Base-by-base conservation (phyloP, 2,113 vertebrate species). In the Alethe castanea region DNA sequence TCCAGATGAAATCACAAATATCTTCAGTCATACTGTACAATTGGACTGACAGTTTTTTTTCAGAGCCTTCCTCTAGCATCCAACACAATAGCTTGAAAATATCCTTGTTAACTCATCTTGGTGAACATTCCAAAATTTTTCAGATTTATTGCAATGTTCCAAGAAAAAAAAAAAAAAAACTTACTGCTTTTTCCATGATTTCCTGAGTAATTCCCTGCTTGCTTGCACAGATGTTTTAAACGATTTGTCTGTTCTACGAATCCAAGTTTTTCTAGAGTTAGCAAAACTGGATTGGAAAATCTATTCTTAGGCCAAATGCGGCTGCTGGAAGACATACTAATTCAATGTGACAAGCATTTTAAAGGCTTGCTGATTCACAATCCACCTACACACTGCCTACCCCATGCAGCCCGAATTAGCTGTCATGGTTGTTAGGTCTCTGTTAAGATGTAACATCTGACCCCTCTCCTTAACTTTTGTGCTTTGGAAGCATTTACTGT, bases 351-450 rank as follows among this genome's bases (percentile, higher is more conserved):
- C 80, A 93, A 40, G 45, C 80, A 88, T 90, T 87, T 94, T 91
- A 92, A 94, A 92, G 65, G 79, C 93, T 91, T 73, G 59, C 66
- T 95, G 60, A 86, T 67, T 94, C 79, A 88, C 90, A 85, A 97
- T 98, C 97, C 96, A 98, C 96, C 95, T 92, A 93, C 87, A 84
- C 4, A 48, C 57, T 38, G 26, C 86, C 77, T 53, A 35, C 38
- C 40, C 77, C 10, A 6, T 45, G 69, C 28, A 36, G 86, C 76
- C 88, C 89, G 71, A 91, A 86, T 87, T 84, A 94, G 77, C 38
- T 1, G 25, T 85, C 90, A 92, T 25, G 85, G 84, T 79, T 88
- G 69, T 52, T 85, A 95, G 84, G 74, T 8, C 74, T 66, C 77
- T 90, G 52, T 92, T 88, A 92, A 96, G 86, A 86, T 19, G 31